These are phyloP conservation scores for Numenius arquata DNA, from an alignment of 2,113 vertebrate genomes.

Conservation along the genomic window DNA sequence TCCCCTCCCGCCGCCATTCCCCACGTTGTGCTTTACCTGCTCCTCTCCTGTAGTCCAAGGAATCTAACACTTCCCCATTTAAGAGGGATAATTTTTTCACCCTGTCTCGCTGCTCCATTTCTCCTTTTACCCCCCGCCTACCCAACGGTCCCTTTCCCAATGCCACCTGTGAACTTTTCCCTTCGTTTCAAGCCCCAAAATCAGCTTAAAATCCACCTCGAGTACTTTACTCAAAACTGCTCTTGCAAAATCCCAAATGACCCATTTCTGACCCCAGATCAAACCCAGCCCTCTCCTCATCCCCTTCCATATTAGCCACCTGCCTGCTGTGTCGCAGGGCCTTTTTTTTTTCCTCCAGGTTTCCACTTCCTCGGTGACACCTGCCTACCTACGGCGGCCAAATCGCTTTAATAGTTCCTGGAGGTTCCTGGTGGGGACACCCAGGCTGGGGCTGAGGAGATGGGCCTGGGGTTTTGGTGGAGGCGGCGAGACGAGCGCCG, in stretches of 20 bases:
- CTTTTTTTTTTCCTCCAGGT: neutral
- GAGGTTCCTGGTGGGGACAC: neutral
- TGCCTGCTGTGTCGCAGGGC: neutral
- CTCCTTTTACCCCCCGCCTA: neutral
- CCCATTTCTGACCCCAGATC: neutral
- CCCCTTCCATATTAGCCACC: neutral
- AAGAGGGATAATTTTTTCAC: neutral
- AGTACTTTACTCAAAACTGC: neutral
- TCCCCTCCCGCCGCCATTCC: accelerated
- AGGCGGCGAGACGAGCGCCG: neutral
- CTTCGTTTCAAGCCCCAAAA: neutral
- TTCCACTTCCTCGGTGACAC: neutral
- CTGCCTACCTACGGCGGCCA: no score
- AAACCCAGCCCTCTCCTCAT: neutral
- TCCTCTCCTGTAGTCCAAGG: accelerated
- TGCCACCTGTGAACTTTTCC: neutral
- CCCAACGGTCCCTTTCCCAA: neutral
- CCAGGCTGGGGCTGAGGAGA: neutral
- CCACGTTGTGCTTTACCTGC: accelerated
- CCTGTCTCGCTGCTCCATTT: neutral
- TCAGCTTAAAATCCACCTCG: neutral
- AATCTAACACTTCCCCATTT: neutral
- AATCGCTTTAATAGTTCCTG: neutral
- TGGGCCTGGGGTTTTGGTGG: neutral
- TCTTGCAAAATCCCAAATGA: neutral